Evolutionary conservation across 2,888 invertebrate species (phyloP).

Genomic region (Acrocyrtus sp.): DNA sequence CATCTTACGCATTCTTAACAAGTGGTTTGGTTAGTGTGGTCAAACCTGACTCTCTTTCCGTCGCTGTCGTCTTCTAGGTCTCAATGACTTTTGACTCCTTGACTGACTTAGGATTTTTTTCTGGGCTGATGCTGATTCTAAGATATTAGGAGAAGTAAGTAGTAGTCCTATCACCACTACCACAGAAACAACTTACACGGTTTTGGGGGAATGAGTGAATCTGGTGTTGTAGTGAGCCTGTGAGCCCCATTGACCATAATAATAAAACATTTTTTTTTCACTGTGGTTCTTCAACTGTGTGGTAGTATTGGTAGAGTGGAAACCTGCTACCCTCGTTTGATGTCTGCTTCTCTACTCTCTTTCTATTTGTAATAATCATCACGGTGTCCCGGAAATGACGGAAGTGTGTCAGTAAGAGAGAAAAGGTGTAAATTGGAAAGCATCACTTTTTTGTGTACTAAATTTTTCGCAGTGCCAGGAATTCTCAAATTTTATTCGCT

Average conservation of each 20-base stretch:
- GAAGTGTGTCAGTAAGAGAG: constrained; percentile 44
- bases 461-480: no score
- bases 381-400: constrained; percentile 46
- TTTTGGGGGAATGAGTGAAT: constrained; percentile 22
- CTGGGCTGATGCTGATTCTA: constrained; percentile 35
- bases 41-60: constrained; percentile 44
- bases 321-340: constrained; percentile 38
- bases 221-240: neutral
- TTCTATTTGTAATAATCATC: constrained; percentile 1
- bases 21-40: constrained; percentile 51
- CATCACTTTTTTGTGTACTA: no score
- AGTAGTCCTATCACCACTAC: no score
- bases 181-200: constrained; percentile 17
- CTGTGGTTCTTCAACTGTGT: constrained; percentile 11
- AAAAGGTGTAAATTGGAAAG: constrained; percentile 31
- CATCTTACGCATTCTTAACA: constrained; percentile 48
- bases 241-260: constrained; percentile 16
- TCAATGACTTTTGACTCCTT: constrained; percentile 52
- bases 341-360: constrained; percentile 1
- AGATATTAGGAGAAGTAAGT: no score
- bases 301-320: constrained; percentile 28
- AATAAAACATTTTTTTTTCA: constrained; percentile 8
- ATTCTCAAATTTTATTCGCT: no score
- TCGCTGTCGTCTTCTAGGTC: constrained; percentile 28
- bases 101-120: constrained; percentile 46